Conservation (phyloP, 2,888 invertebrate species). For the Drosophila heteroneura region DNA sequence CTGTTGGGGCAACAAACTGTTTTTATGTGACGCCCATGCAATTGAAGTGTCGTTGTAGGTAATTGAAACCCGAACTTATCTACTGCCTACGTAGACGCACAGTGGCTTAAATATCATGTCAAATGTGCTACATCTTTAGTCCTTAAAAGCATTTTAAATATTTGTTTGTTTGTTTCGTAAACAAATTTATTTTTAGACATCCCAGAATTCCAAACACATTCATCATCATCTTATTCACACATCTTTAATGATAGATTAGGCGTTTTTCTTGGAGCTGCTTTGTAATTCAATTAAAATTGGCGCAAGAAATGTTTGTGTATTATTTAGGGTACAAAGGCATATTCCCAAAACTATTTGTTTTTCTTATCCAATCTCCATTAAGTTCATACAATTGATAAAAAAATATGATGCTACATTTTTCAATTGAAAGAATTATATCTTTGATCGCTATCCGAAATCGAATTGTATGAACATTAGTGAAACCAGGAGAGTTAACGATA, state of each 20-base stretch:
- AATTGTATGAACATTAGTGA: background rate
- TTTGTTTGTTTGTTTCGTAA: background rate
- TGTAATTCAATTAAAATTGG: background rate
- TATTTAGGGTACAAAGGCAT: background rate
- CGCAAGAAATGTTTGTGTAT: background rate
- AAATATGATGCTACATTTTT: background rate
- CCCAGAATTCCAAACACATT: background rate
- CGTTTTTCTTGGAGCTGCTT: background rate
- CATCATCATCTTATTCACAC: background rate
- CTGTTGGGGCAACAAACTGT: constrained; percentile 63
- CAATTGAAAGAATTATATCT: background rate
- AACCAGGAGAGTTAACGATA: background rate
- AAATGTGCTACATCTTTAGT: background rate
- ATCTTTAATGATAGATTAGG: too few species aligned
- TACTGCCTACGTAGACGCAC: constrained; percentile 44
- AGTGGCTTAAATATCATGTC: constrained; percentile 36
- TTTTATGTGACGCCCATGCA: constrained; percentile 65
- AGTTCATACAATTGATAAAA: background rate
- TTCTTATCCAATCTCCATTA: background rate
- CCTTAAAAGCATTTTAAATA: background rate
- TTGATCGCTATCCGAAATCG: background rate
- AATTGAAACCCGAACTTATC: constrained; percentile 41
- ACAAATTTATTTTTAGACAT: background rate
- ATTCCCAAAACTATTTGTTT: background rate
- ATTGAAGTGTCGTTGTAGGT: constrained; percentile 52